A percentile compares a stretch with the other conserved stretches of the same genome.
phyloP scores from a whole-genome alignment of 2,797 vertebrate species.

The Florisuga fusca region DNA sequence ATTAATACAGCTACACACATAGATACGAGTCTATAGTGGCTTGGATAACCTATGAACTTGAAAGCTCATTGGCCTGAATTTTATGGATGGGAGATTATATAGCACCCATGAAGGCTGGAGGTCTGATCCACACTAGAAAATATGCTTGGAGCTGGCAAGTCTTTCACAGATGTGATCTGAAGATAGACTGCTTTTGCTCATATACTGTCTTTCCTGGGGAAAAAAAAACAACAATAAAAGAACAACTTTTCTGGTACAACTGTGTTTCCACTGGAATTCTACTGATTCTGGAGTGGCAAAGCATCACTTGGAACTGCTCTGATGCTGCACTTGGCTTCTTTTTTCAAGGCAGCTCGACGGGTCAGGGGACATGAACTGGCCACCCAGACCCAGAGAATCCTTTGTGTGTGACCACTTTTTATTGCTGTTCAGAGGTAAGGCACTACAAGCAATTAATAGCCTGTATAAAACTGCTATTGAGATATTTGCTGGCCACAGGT shows the following conservation, averaged over 20 bases:
- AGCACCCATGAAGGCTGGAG: background rate
- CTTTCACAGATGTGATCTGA: background rate
- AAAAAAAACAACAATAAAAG: background rate
- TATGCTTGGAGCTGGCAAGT: background rate
- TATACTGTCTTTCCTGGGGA: background rate
- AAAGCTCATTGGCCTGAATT: background rate
- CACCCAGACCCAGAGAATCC: background rate
- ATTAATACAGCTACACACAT: background rate
- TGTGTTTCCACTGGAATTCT: background rate
- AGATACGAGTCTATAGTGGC: background rate
- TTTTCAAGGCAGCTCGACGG: background rate
- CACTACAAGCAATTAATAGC: background rate
- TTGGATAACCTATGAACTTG: background rate
- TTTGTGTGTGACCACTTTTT: background rate
- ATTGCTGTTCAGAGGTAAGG: background rate
- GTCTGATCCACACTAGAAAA: background rate
- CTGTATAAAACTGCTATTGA: background rate
- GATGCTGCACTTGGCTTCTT: background rate
- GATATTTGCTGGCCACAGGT: background rate
- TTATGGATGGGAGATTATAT: background rate
- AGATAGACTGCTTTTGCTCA: background rate
- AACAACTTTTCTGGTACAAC: background rate
- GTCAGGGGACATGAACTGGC: background rate
- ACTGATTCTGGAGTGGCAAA: background rate
- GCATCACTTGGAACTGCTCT: background rate